Evolutionary conservation across 1,140 invertebrate species (phyloP), one percentile per base, ranked within the genome.

Genomic region (Augochlora pura): DNA sequence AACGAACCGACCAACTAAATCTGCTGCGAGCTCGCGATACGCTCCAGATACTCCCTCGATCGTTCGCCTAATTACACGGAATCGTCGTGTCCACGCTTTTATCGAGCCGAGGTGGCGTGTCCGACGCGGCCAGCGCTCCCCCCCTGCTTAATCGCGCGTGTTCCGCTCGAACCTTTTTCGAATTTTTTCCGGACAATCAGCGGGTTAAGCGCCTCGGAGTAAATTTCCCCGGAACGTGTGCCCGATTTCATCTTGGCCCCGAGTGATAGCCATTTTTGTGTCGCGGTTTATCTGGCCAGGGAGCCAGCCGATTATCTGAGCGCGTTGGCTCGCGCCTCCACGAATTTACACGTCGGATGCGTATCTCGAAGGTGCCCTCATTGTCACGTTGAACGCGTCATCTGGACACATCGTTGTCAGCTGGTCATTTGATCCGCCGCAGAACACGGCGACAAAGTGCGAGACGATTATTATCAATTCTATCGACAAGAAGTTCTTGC

Each of bases 271-370:
- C 59, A 62, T 62, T 62, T 62, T 62, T 62, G 23, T 62, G 59
- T n/a, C 21, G 23, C 59, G 25, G 23, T 10, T 62, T 62, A 62
- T 62, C 59, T 27, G 59, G 21, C 6, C 21, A 0, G 25, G 9
- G 21, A 14, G 59, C 14, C 16, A 2, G 49, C 18, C 21, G 59
- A 0, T 62, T 27, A 62, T 62, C 59, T 62, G 32, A 1, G 32
- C 1, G 32, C 32, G 32, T 32, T 32, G 32, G 32, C 32, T 32
- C 32, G 32, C 3, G 27, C 59, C 25, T 27, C 23, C 25, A 6
- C 59, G 25, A 62, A 62, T 62, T 62, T 62, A 62, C 25, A 62
- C 59, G 21, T 62, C 59, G 59, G 59, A 62, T 27, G 25, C 59
- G 59, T 59, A 59, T 59, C 57, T 59, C 57, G 25, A 27, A 62